Base-by-base conservation (phyloP, 2,113 vertebrate species). In the Gila orcuttii region DNA sequence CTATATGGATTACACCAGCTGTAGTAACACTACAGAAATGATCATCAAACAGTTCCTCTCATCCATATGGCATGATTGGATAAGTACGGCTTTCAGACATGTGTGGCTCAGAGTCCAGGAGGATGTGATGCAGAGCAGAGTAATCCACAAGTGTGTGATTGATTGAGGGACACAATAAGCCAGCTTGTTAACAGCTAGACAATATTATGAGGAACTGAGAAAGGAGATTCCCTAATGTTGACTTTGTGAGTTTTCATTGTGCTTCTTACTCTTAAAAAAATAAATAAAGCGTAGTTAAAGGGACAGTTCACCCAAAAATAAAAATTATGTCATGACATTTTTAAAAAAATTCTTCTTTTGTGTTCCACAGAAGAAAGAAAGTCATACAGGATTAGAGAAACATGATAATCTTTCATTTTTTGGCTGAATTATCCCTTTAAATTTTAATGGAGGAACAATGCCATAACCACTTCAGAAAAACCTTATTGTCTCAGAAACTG, bases 61-160 rank as follows among this genome's bases (percentile, higher is more conserved):
- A 68, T 78, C 75, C 71, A 28, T 78, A 79, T 50, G 25, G 50
- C 42, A 78, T 78, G 60, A 83, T 87, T 69, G 82, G 59, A 84
- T 84, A 62, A 73, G 59, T 10, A 36, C 6, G 11, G 25, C 6
- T 69, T 84, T 89, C 42, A 73, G 78, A 74, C 84, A 77, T 86
- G 62, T 86, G 66, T 84, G 82, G 82, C 36, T 84, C 57, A 3
- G 52, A 77, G 82, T 62, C 28, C 42, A 79, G 77, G 60, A 86
- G 75, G 85, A 83, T 84, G 17, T 42, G 71, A 85, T 78, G 77
- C 42, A 79, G 31, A 86, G 82, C 85, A 76, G 88, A 81, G 59
- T 59, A 66, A 86, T 86, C 79, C 50, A 68, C 39, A 82, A 80
- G 79, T 78, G 82, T 68, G 76, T 86, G 82, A 88, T 82, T 86